These are phyloP conservation scores for Carpatolechia fugitivella DNA, from an alignment of 2,888 invertebrate genomes.

Conservation along the genomic window DNA sequence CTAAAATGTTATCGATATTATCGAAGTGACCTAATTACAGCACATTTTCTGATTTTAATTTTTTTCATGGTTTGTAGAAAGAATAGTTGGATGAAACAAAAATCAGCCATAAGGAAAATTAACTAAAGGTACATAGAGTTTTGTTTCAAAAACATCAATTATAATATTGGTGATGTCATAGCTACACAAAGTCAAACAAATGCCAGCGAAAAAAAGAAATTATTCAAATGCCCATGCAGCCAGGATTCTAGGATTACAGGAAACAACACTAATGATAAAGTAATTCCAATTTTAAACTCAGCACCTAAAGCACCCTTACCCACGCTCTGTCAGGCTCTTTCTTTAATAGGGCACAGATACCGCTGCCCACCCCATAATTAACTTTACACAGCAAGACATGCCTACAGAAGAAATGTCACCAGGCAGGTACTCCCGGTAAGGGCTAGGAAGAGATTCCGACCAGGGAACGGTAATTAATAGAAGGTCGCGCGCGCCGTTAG, in stretches of 20 bases:
- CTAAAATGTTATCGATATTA: background rate
- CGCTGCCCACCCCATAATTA: slow-evolving; percentile 2
- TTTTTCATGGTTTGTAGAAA: background rate
- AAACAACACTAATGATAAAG: too few species aligned
- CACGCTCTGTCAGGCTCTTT: background rate
- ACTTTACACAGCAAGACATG: background rate
- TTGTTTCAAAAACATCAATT: too few species aligned
- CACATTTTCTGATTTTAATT: background rate
- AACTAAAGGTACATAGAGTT: too few species aligned
- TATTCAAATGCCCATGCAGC: too few species aligned
- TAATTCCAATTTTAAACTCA: background rate
- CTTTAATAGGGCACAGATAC: background rate
- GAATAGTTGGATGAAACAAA: too few species aligned
- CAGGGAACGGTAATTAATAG: slow-evolving; percentile 23
- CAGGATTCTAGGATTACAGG: too few species aligned
- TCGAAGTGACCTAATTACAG: background rate
- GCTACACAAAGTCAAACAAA: too few species aligned
- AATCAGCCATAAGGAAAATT: too few species aligned
- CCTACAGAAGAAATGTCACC: slow-evolving; percentile 1
- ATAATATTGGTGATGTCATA: too few species aligned
- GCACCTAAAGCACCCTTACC: background rate
- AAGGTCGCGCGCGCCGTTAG: slow-evolving; percentile 19
- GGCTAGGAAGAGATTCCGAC: slow-evolving; percentile 15
- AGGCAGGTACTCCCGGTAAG: slow-evolving; percentile 10
- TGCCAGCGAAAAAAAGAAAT: too few species aligned